Evolutionary conservation across 35 echinoderm and acorn worm species (phyloP), one percentile per base, ranked within the genome.

Genomic region (Apostichopus parvimensis): DNA sequence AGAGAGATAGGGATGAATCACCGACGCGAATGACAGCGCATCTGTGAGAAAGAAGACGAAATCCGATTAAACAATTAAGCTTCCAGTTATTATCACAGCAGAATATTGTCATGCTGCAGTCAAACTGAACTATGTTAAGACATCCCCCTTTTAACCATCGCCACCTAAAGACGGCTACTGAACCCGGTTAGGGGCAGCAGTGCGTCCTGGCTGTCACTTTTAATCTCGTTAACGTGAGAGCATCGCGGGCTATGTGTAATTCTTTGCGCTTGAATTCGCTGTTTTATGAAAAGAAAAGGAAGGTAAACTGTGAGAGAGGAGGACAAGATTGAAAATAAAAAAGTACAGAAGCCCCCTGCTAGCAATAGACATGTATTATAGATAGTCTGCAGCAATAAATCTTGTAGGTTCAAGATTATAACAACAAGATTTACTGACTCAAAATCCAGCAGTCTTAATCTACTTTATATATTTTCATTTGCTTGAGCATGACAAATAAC

Each of bases 51-150:
- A 80, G 56, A 54, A 80, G 54, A 80, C 15, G 54, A 80, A 80
- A 80, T 80, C 78, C 78, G 54, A 80, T 80, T 80, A 80, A 80
- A 80, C 23, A 80, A 80, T 80, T 80, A 80, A 28, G 78, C 34
- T 80, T 53, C 78, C 34, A 45, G 34, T 28, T 80, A 53, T 80
- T 80, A 80, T 80, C 78, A 54, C 9, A 80, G 34, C 78, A 20
- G 54, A 80, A 80, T 80, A 28, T 45, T 53, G 78, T 80, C 34
- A 24, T 53, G 78, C 8, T 80, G 26, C 78, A 80, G 10, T 28
- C 54, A 8, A 17, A 18, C 78, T 54, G 54, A 34, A 80, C 78
- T 45, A 45, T 54, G 13, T 6, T 78, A 34, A 80, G 54, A 54
- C 54, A 34, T 54, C 34, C 34, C 28, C 78, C 52, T 45, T 45